Evolutionary conservation across 2,113 vertebrate species (phyloP), one percentile per base, ranked within the genome.

Genomic region (Malurus cyaneus): DNA sequence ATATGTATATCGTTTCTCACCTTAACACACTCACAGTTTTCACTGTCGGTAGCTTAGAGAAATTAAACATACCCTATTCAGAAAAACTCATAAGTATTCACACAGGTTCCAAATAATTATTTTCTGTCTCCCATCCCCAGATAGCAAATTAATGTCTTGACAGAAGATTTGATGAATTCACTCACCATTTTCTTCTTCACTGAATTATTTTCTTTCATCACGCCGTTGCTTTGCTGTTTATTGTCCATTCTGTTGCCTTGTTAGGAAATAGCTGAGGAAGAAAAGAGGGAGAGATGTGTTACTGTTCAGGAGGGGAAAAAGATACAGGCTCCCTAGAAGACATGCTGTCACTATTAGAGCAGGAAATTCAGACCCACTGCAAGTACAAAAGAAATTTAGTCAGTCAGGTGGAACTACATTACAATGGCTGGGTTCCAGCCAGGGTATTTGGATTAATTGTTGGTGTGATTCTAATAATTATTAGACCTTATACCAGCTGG

Each of bases 151-250:
- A 53, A 17, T 12, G 5, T 12, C 16, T 76, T 47, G 21, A 64
- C 25, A 76, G n/a, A 80, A 80, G 9, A 46, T 67, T 69, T 84
- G 29, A 32, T 36, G 5, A 54, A 42, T 84, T 84, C 12, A 97
- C 98, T 97, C 72, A 98, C 98, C 97, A 3, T 19, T 80, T 96
- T 98, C 69, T 88, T 97, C 39, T 88, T 95, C 5, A 12, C n/a
- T 3, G 1, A 5, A 2, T 69, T 12, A 0, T 39, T 94, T 65
- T 85, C 93, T 89, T 88, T 96, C 3, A 2, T 26, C 12, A 78
- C 57, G 11, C 34, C 5, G 0, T 88, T 79, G 46, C 56, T 93
- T 60, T 93, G 85, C 31, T 95, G 57, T 50, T 86, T 76, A 49
- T 79, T 92, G 90, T 96, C 97, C 95, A 69, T 83, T 49, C 82